These are phyloP conservation scores for Aphyosemion australe DNA, from an alignment of 2,113 vertebrate genomes.

Conservation along the genomic window DNA sequence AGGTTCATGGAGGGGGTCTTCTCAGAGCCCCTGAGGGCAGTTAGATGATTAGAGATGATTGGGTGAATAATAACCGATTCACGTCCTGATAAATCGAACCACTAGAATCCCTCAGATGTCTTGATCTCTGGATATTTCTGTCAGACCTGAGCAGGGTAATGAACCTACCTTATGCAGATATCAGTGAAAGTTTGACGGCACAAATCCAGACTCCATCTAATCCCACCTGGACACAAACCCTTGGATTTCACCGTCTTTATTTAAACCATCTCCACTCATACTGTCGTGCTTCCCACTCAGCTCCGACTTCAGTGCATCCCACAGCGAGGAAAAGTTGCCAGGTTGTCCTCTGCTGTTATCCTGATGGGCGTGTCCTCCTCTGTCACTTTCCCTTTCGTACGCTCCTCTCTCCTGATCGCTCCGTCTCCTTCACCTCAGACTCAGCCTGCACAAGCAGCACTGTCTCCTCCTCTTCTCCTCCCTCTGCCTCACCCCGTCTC, in stretches of 20 bases:
- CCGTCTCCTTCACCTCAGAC: slow-evolving; percentile 29
- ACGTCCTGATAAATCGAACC: not conserved
- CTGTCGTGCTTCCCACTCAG: not conserved
- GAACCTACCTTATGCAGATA: slow-evolving; percentile 53
- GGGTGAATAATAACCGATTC: slow-evolving; percentile 1
- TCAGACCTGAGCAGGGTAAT: not conserved
- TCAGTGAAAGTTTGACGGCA: slow-evolving; percentile 35
- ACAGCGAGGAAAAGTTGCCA: not conserved
- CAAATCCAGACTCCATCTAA: slow-evolving; percentile 30
- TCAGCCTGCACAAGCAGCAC: slow-evolving; percentile 23
- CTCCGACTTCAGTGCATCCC: slow-evolving; percentile 17
- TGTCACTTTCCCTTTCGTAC: slow-evolving; percentile 34
- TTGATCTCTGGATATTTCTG: not conserved
- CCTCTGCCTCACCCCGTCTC: slow-evolving; percentile 19
- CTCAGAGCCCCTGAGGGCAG: slow-evolving; percentile 10
- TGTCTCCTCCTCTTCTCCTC: slow-evolving; percentile 49
- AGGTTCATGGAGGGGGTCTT: slow-evolving; percentile 5
- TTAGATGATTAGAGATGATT: slow-evolving; percentile 12
- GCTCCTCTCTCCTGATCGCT: slow-evolving; percentile 22
- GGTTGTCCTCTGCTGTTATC: slow-evolving; percentile 4
- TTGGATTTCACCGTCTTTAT: too few relatives aligned
- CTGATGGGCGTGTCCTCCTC: slow-evolving; percentile 18
- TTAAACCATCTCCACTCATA: too few relatives aligned
- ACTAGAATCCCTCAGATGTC: slow-evolving; percentile 16
- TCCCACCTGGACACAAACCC: not conserved